Evolutionary conservation across 2,888 invertebrate genomes (phyloP).

Genomic region (Linhomoeus sp.): DNA sequence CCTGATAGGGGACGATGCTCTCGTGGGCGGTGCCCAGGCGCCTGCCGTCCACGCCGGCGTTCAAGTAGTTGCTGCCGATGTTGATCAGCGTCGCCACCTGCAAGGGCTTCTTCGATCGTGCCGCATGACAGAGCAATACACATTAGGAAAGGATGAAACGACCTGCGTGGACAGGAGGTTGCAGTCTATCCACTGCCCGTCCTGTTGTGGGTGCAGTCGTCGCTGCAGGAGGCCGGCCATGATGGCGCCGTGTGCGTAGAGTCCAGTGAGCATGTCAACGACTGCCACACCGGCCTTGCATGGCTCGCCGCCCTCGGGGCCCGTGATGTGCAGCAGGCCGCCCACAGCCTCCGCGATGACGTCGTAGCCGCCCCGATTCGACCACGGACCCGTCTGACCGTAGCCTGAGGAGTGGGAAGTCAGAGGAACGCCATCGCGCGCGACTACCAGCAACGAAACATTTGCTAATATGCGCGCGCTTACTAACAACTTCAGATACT

Average conservation of each 20-base stretch:
- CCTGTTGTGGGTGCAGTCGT: constrained; percentile 16
- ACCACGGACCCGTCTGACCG: constrained; percentile 66
- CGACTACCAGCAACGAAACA: too few relatives aligned
- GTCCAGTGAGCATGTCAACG: constrained; percentile 74
- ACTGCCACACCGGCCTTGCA: constrained; percentile 78
- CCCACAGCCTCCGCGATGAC: constrained; percentile 81
- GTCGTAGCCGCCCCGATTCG: constrained; percentile 74
- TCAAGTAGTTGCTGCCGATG: constrained; percentile 68
- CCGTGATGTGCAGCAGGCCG: constrained; percentile 71
- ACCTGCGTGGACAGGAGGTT: constrained; percentile 75
- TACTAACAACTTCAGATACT: too few relatives aligned
- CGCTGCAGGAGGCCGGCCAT: constrained; percentile 66
- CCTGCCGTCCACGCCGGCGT: constrained; percentile 52
- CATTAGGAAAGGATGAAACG: not conserved
- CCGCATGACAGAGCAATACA: too few relatives aligned
- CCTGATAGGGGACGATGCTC: constrained; percentile 81
- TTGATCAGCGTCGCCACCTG: constrained; percentile 60
- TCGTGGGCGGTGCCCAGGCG: constrained; percentile 82
- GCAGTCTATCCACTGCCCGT: constrained; percentile 78
- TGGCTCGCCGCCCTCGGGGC: constrained; percentile 58
- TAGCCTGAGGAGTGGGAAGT: constrained; percentile 40
- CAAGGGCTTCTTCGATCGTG: constrained; percentile 3
- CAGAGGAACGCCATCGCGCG: too few relatives aligned
- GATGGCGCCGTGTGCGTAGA: constrained; percentile 84
- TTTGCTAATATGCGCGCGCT: too few relatives aligned